Evolutionary conservation across 2,888 invertebrate species (phyloP), one percentile per base, ranked within the genome.

Genomic region (Pristionchus entomophagus): DNA sequence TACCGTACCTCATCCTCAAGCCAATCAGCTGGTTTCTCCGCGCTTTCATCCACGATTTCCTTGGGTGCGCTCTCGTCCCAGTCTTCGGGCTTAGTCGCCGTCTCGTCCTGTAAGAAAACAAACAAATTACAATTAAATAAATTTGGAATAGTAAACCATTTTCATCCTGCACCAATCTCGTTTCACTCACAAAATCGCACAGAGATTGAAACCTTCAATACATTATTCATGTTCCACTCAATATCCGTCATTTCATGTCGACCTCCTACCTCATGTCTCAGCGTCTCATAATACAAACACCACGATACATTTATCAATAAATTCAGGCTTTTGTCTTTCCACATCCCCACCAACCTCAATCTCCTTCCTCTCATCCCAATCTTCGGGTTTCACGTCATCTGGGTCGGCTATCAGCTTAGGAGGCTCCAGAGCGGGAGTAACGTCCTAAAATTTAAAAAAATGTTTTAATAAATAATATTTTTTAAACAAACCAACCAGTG

Each of bases 341-440:
- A 35, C 26, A 12, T 41, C n/a, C 5, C 32, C 26, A 1, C 26
- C 82, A 4, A 84, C 97, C 81, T 96, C 89, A 65, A 90, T 89
- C 32, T 90, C 87, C 26, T 86, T 88, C 49, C 90, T 87, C 92
- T 99, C 99, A 94, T 99, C 99, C 99, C 99, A 99, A 93, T 97
- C 96, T 0, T 95, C 96, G 0, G 99, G 99, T 94, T 95, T 96
- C 86, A 93, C 94, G 91, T 96, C 98, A 59, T 95, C 94, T 0
- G 97, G 97, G 95, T 99, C 99, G 92, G 97, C 97, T 91, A 99
- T 96, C 94, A 98, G 97, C 89, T 96, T 96, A 0, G 97, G 96
- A 1, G 99, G 99, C 95, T 98, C 98, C 22, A 99, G 97, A 2
- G 98, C 95, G 0, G 99, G 99, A 6, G 87, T 85, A 14, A 93